A percentile compares a stretch with the other conserved stretches of the same genome.
Evolutionary conservation across 2,113 vertebrate species (phyloP).

Genomic region (Sinocyclocheilus anophthalmus): DNA sequence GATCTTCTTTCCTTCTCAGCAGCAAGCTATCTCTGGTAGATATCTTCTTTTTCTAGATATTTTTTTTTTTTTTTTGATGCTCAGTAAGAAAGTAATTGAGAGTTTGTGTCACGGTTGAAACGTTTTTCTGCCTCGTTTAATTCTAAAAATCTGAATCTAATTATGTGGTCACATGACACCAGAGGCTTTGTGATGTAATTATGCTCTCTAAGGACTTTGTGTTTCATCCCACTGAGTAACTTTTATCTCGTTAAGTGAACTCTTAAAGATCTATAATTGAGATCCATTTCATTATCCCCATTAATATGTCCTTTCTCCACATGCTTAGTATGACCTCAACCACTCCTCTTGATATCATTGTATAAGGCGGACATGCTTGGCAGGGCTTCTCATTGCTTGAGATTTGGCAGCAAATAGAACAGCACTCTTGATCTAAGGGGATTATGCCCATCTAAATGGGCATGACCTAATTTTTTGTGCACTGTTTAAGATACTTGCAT

Average conservation of each 20-base stretch:
- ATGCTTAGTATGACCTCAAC: neutral
- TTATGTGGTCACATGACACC: neutral
- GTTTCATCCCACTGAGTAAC: constrained; percentile 4
- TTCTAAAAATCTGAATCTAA: neutral
- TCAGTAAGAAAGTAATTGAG: neutral
- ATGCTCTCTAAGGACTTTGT: neutral
- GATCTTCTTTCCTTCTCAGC: constrained; percentile 39
- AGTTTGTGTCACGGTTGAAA: neutral
- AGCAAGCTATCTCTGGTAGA: constrained; percentile 30
- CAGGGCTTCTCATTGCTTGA: neutral
- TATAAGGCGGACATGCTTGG: constrained; percentile 15
- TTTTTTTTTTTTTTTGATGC: neutral
- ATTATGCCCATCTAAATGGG: constrained; percentile 15
- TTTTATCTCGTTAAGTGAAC: neutral
- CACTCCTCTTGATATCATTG: neutral
- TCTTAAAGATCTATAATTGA: neutral
- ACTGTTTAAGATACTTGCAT: neutral
- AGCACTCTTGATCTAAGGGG: neutral
- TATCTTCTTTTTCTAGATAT: constrained; percentile 5
- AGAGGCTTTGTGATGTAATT: neutral
- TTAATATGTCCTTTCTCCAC: neutral
- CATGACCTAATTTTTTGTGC: constrained; percentile 11
- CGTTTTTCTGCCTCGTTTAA: neutral
- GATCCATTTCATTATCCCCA: neutral
- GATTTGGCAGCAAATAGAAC: neutral